Evolutionary conservation across 2,888 invertebrate species (phyloP), one percentile per base, ranked within the genome.

Genomic region (Philaethria dido): DNA sequence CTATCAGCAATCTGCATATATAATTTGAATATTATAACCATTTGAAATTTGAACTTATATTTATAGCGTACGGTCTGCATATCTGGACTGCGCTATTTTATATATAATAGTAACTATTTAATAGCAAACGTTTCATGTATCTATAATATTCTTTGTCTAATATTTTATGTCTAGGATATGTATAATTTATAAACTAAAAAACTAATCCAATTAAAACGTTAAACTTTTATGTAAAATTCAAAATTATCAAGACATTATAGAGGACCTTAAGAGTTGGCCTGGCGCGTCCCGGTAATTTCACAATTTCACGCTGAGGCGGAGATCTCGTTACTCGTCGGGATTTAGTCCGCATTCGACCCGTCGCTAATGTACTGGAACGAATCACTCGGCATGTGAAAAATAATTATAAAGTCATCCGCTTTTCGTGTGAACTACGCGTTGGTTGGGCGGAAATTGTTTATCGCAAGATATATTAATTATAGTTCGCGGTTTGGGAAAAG

Each of bases 301-400:
- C 88, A 90, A 92, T 92, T 92, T 92, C 92, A 92, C 89, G 92
- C 85, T 80, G 80, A 85, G 83, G 73, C 83, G 86, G 84, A 87
- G 82, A 87, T 87, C 89, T 89, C 84, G 89, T 89, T 87, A 87
- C 81, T 81, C 78, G 78, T 81, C 81, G 84, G 86, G 88, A 84
- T 87, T 84, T 80, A 74, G 80, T 77, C 81, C 82, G 78, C 75
- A 78, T 78, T 84, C 80, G 81, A 84, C 82, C 80, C 82, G 84
- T 81, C 81, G 82, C 84, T 89, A 90, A 91, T 86, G 87, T 85
- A 72, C 83, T 78, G 87, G 84, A 89, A 89, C 92, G 81, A 89
- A 91, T 88, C 81, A 77, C 76, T 78, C 78, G 78, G 86, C 85
- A 89, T 87, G 85, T 85, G 85, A 84, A 87, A 88, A 88, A 88